phyloP scores from a whole-genome alignment of 2,797 vertebrate genomes.

The Enteromius thamalakanensis region DNA sequence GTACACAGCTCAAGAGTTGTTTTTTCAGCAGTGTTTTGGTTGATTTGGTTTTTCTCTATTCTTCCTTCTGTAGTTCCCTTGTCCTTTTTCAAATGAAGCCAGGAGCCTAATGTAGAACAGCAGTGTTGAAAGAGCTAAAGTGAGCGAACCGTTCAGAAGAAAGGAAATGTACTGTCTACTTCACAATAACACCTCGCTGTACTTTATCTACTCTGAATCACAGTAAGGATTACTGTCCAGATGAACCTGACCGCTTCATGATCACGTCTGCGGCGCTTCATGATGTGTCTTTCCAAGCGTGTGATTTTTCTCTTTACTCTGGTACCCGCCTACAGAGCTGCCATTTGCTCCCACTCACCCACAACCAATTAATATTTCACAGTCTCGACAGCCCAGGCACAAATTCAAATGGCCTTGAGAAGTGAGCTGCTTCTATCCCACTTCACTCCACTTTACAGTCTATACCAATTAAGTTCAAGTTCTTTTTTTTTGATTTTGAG shows the following conservation, averaged over 20 bases:
- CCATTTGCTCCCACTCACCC: slow-evolving; percentile 43
- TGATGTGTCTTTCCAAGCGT: slow-evolving; percentile 54
- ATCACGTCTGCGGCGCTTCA: slow-evolving; percentile 48
- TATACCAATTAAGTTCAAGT: slow-evolving; percentile 60
- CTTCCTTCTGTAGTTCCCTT: neutral
- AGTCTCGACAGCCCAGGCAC: slow-evolving; percentile 43
- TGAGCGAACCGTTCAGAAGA: slow-evolving; percentile 9
- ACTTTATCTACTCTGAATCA: slow-evolving; percentile 24
- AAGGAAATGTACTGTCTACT: slow-evolving; percentile 18
- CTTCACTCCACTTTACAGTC: slow-evolving; percentile 57
- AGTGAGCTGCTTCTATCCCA: slow-evolving; percentile 27
- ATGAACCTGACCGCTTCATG: slow-evolving; percentile 46
- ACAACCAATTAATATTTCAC: slow-evolving; percentile 62
- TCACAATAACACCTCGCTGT: slow-evolving; percentile 33
- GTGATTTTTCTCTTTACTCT: slow-evolving; percentile 21
- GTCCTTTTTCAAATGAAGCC: neutral
- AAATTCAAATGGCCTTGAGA: slow-evolving; percentile 59
- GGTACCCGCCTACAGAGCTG: slow-evolving; percentile 36
- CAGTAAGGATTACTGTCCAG: slow-evolving; percentile 40
- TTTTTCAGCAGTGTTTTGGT: neutral
- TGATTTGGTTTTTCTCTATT: neutral
- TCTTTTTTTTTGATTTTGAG: slow-evolving; percentile 50
- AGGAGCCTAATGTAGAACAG: slow-evolving; percentile 9
- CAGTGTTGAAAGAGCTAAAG: slow-evolving; percentile 18
- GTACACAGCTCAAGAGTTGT: neutral